These are phyloP conservation scores for Ophioderma brevispina DNA, from an alignment of 35 echinoderm and acorn worm genomes.

Conservation along the genomic window DNA sequence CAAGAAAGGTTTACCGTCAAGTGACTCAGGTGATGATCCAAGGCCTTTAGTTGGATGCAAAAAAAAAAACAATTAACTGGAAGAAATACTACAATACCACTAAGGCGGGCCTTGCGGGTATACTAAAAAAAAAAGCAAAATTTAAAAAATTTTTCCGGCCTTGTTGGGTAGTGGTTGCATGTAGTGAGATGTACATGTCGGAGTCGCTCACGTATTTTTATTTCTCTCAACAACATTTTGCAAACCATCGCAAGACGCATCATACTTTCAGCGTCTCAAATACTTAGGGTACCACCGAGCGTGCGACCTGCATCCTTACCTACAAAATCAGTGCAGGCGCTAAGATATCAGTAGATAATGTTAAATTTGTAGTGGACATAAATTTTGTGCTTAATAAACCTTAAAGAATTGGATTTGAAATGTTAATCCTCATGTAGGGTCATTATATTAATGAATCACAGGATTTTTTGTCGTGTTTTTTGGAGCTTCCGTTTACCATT, in stretches of 20 bases:
- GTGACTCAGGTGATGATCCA: too few species aligned
- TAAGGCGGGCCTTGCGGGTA: not conserved
- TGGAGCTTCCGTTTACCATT: too few species aligned
- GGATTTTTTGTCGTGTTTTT: too few species aligned
- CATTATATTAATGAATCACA: too few species aligned
- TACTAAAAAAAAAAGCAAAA: too few species aligned
- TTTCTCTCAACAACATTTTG: not conserved
- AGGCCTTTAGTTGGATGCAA: not conserved
- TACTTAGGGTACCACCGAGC: not conserved
- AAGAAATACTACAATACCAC: not conserved
- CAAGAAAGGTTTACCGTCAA: too few species aligned
- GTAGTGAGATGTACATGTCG: not conserved
- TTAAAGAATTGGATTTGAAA: too few species aligned
- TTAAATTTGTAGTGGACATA: not conserved
- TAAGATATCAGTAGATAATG: not conserved
- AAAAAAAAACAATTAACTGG: not conserved
- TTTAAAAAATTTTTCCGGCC: too few species aligned
- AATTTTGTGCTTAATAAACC: too few species aligned
- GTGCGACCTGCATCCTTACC: not conserved
- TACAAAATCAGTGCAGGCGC: not conserved
- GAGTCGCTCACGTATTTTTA: not conserved
- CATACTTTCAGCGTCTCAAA: not conserved
- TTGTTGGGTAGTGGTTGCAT: not conserved
- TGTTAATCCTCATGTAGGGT: too few species aligned
- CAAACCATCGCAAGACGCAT: not conserved